Evolutionary conservation across 2,888 invertebrate genomes (phyloP), one percentile per base, ranked within the genome.

Genomic region (Dusona sp.): DNA sequence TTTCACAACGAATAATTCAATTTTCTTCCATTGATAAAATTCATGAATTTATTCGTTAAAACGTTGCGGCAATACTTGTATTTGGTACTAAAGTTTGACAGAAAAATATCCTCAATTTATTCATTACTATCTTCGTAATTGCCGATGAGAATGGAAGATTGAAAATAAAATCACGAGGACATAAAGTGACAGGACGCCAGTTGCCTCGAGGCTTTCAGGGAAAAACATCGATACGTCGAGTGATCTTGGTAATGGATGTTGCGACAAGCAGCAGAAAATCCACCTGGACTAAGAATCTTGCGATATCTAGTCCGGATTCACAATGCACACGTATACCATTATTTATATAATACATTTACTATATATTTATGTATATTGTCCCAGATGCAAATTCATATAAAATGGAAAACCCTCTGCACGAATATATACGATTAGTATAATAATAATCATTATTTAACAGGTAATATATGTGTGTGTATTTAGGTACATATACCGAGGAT

Each of bases 121-220:
- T 22, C 1, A 36, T 22, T 57, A n/a, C 16, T 16, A 54, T 38
- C 54, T 22, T 16, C 25, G 33, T n/a, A 9, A 25, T 8, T 48
- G 67, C 51, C 68, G 64, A 54, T 54, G 70, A 16, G 73, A 77
- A 33, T 22, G 57, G 42, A 88, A 72, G 88, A 88, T 88, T 88
- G 83, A 89, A 83, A 90, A 90, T 89, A 90, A 89, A 89, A 90
- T 90, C 84, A 89, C 88, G 89, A 88, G 87, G 83, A 85, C 89
- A 87, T 87, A 87, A 89, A 90, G 88, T 88, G 90, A 89, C 89
- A 88, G 90, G 88, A 61, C 75, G 29, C 45, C 61, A 16, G 45
- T 85, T 54, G 84, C 73, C 77, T 74, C 42, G 68, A 77, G 83
- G 54, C 79, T 79, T 48, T 64, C 77, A 77, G 79, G 75, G 65